Percentiles rank a stretch among this genome's conserved stretches.
Conservation (phyloP, 2,888 invertebrate genomes). For the Mystacides longicornis region DNA sequence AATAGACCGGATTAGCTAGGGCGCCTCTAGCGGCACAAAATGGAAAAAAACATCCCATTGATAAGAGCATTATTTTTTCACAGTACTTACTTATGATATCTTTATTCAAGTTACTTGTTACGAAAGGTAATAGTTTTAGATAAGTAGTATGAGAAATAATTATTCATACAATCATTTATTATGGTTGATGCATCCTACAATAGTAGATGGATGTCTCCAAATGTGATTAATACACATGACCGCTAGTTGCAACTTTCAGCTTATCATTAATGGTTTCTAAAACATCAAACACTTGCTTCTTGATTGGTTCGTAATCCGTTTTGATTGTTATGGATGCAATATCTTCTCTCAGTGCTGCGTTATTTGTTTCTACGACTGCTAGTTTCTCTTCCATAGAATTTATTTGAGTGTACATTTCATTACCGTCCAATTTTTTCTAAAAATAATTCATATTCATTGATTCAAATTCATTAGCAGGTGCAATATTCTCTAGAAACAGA, state of each 20-base stretch:
- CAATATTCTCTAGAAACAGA: not conserved
- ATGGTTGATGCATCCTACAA: too few relatives aligned
- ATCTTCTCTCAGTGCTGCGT: slow-evolving; percentile 59
- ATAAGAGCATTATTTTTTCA: too few relatives aligned
- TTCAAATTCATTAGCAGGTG: slow-evolving; percentile 7
- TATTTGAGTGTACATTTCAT: slow-evolving; percentile 65
- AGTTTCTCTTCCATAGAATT: slow-evolving; percentile 62
- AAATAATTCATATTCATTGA: slow-evolving; percentile 27
- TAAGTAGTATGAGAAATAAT: too few relatives aligned
- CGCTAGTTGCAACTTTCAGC: slow-evolving; percentile 33
- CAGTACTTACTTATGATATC: too few relatives aligned
- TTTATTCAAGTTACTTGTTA: too few relatives aligned
- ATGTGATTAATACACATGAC: slow-evolving; percentile 18
- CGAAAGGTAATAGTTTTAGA: too few relatives aligned
- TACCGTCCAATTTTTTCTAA: slow-evolving; percentile 57
- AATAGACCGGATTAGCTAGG: too few relatives aligned
- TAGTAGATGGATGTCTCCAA: too few relatives aligned
- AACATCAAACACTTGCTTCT: slow-evolving; percentile 50
- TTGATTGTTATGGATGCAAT: slow-evolving; percentile 59
- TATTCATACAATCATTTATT: too few relatives aligned
- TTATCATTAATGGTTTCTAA: slow-evolving; percentile 50
- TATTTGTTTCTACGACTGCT: slow-evolving; percentile 59
- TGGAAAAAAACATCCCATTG: too few relatives aligned
- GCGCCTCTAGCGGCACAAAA: too few relatives aligned
- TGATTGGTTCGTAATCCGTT: slow-evolving; percentile 58